Conservation (phyloP, 2,888 invertebrate genomes). For the Conus canariensis region DNA sequence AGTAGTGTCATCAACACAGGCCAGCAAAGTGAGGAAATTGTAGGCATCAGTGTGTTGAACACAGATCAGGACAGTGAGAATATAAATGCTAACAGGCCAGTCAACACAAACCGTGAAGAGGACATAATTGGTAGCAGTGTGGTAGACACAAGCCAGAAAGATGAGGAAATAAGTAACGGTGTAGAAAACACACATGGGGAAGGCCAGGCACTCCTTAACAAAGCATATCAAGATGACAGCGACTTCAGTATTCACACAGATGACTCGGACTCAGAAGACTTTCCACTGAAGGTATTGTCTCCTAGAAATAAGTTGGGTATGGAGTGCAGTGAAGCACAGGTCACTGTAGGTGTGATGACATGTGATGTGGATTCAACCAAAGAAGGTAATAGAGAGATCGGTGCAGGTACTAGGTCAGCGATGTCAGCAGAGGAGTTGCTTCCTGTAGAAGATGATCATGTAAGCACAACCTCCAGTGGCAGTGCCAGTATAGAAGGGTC, state of each 20-base stretch:
- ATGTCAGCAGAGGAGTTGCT: background rate
- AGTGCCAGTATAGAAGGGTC: background rate
- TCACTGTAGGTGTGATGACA: background rate
- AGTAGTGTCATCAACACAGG: background rate
- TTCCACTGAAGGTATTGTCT: background rate
- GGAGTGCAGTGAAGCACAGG: background rate
- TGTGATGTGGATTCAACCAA: background rate
- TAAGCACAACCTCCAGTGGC: background rate
- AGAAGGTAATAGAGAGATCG: background rate
- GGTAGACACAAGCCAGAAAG: background rate
- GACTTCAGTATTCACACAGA: conserved; percentile 30
- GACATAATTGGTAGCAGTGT: background rate
- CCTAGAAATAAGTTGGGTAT: background rate
- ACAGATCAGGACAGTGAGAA: background rate
- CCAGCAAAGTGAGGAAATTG: background rate
- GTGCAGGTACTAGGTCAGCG: background rate
- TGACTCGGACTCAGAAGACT: background rate
- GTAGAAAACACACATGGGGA: background rate
- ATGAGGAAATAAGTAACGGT: background rate
- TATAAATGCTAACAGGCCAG: no score
- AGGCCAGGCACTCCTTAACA: background rate
- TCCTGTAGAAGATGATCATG: background rate
- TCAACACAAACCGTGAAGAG: no score
- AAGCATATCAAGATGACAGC: background rate
- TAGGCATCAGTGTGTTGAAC: background rate